Conservation (phyloP, 2,113 vertebrate genomes). For the Hiodon tergisus region DNA sequence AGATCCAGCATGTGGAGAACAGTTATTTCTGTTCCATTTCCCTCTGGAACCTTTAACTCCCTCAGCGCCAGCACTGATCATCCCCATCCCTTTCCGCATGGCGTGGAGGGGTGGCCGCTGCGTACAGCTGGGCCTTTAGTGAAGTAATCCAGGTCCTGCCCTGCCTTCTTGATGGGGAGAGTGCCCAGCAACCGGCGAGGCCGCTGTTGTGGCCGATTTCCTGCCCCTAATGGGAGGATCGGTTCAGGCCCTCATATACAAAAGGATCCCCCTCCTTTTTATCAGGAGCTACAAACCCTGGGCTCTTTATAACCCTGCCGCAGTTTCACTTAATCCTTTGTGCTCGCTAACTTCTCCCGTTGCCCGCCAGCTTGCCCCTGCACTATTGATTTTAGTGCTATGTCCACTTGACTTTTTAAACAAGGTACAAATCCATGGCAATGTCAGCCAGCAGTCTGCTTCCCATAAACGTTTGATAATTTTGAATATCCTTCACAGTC, state of each 20-base stretch:
- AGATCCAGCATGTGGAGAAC: not conserved
- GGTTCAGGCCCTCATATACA: not conserved
- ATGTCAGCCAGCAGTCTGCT: not conserved
- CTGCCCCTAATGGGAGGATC: not conserved
- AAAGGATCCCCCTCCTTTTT: not conserved
- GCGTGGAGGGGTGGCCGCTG: too few species aligned
- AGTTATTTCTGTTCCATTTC: not conserved
- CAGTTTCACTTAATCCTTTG: not conserved
- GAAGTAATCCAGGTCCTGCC: too few species aligned
- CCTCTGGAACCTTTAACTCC: too few species aligned
- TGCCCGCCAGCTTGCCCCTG: not conserved
- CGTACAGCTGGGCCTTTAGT: too few species aligned
- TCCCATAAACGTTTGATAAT: slow-evolving; percentile 4
- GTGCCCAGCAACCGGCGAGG: not conserved
- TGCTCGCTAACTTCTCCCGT: not conserved
- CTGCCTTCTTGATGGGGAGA: too few species aligned
- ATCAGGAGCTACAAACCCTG: not conserved
- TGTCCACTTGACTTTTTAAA: slow-evolving; percentile 7
- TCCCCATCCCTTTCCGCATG: too few species aligned
- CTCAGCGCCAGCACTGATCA: too few species aligned
- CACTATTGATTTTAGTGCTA: not conserved
- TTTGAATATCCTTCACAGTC: slow-evolving; percentile 8
- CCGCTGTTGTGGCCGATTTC: not conserved
- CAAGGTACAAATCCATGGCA: not conserved
- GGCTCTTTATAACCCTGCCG: not conserved